These are phyloP conservation scores for Drosophila seclusa DNA, from an alignment of 2,888 invertebrate species.

Conservation along the genomic window DNA sequence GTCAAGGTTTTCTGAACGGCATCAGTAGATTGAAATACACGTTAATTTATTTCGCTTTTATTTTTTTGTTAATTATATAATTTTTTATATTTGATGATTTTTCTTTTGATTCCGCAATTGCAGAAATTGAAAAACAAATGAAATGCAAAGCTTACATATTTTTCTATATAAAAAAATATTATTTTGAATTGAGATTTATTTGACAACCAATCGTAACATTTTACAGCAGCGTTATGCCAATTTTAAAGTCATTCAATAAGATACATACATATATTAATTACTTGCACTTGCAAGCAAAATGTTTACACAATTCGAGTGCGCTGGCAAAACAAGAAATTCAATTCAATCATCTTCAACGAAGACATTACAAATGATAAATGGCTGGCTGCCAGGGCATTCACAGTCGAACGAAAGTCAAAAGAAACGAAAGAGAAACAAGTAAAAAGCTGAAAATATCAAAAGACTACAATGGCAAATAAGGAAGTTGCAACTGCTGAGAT, in stretches of 20 bases:
- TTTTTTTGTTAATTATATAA: background rate
- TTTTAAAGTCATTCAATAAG: constrained; percentile 36
- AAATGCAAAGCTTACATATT: background rate
- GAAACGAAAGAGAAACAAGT: constrained; percentile 24
- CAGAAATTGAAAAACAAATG: background rate
- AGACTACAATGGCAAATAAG: constrained; percentile 79
- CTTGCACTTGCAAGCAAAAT: constrained; percentile 44
- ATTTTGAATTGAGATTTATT: background rate
- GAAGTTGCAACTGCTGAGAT: constrained; percentile 58
- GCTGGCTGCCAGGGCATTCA: constrained; percentile 18
- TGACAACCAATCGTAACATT: constrained; percentile 15
- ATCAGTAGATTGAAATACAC: constrained; percentile 39
- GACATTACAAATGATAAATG: constrained; percentile 42
- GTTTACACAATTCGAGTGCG: constrained; percentile 49
- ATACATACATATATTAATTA: constrained; percentile 44
- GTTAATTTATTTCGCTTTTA: constrained; percentile 21
- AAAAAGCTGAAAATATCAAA: constrained; percentile 49
- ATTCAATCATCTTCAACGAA: constrained; percentile 46
- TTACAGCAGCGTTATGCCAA: constrained; percentile 12
- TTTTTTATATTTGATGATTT: background rate
- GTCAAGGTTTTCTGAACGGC: constrained; percentile 60
- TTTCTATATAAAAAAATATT: background rate
- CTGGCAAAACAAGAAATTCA: constrained; percentile 49
- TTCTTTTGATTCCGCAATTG: background rate
- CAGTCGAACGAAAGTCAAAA: constrained; percentile 39